phyloP scores from a whole-genome alignment of 1,140 invertebrate genomes.

The Leptinotarsa texana region DNA sequence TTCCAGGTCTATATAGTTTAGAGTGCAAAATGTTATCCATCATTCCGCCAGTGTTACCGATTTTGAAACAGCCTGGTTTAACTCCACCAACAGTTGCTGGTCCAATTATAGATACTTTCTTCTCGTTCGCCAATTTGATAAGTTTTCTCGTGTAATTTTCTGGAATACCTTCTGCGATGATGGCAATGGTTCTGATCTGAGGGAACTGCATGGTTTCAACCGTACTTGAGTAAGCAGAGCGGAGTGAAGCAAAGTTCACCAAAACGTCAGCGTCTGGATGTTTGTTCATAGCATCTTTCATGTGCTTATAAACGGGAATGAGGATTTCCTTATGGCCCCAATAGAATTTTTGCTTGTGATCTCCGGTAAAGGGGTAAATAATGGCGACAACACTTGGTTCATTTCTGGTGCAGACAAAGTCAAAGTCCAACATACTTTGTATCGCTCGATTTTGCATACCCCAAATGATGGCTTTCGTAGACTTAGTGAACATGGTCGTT shows the following conservation, averaged over 20 bases:
- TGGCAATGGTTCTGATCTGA: conserved; percentile 95
- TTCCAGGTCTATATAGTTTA: conserved; percentile 94
- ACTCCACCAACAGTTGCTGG: conserved; percentile 98
- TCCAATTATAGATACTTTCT: conserved; percentile 85
- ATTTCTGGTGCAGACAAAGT: conserved; percentile 92
- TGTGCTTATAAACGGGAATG: conserved; percentile 95
- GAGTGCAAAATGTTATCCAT: conserved; percentile 99
- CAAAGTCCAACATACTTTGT: conserved; percentile 98
- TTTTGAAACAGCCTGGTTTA: conserved; percentile 99
- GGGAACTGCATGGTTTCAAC: conserved; percentile 89
- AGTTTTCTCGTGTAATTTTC: conserved; percentile 97
- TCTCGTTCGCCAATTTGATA: conserved; percentile 83
- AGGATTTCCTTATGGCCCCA: conserved; percentile 99
- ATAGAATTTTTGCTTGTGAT: conserved; percentile 99
- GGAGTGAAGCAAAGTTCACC: conserved; percentile 97
- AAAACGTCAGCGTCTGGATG: conserved; percentile 93
- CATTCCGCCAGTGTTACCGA: conserved; percentile 97
- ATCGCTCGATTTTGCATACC: conserved; percentile 99
- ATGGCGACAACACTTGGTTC: conserved; percentile 92
- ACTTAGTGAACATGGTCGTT: conserved; percentile 73
- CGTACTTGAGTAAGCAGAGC: conserved; percentile 97
- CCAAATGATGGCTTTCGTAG: conserved; percentile 96
- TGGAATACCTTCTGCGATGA: conserved; percentile 97
- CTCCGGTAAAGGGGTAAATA: conserved; percentile 98
- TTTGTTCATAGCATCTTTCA: conserved; percentile 94